Base-by-base conservation (phyloP, 2,113 vertebrate species). In the Antigone vipio region DNA sequence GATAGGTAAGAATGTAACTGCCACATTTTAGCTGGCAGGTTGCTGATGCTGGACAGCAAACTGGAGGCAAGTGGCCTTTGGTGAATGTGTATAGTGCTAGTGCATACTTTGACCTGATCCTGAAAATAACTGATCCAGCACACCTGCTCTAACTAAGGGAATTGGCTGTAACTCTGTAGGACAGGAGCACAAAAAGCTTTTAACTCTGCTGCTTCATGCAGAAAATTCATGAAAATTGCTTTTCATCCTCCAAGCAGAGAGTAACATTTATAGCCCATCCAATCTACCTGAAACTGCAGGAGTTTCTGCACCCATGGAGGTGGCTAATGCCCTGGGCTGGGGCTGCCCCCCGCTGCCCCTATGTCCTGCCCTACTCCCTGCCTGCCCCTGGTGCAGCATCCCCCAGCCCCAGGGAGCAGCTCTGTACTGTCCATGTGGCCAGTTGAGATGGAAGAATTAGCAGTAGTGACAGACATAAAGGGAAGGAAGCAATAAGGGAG, bases 341-440 rank as follows among this genome's bases (percentile, higher is more conserved):
- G 12, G 13, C 9, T 64, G 58, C 8, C 12, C 17, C 12, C 1
- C 0, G 9, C 32, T 24, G 32, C 7, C 21, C 27, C 42, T 8
- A 0, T 6, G 15, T 15, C 15, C 29, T 34, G 24, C 6, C 40
- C 32, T 23, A 20, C 13, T 71, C 30, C 44, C 44, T 47, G 15
- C 18, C 34, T 35, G 21, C 10, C 10, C 6, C 2, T 2, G 5
- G 4, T 9, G 3, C 0, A 55, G 4, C 6, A 2, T 21, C 19
- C 8, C 22, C 6, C 6, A 19, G 8, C 15, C 22, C 20, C 0
- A 2, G 2, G 9, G 10, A 32, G 22, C n/a, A 89, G 13, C n/a
- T 45, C 5, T 5, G 29, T 11, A 6, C 2, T 11, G 18, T 11
- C 40, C 3, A 2, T 19, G 19, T 8, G 23, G 27, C 27, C 2